Conservation (phyloP, 2,888 invertebrate genomes). For the Patella pellucida region DNA sequence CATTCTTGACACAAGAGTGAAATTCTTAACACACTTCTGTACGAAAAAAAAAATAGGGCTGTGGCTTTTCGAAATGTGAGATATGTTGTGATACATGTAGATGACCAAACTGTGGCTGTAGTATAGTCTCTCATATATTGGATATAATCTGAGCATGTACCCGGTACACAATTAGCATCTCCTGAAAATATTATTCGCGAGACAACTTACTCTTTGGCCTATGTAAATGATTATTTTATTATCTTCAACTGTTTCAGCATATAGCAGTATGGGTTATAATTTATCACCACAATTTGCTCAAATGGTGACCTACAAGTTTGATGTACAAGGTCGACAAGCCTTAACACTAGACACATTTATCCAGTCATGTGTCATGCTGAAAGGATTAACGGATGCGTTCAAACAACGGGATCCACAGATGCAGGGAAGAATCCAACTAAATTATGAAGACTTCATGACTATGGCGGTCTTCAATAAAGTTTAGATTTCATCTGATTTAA, state of each 20-base stretch:
- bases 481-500: slow-evolving; percentile 24
- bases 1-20: too few species aligned
- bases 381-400: slow-evolving; percentile 83
- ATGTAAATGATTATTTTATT: background rate
- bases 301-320: slow-evolving; percentile 81
- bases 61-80: too few species aligned
- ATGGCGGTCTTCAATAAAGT: slow-evolving; percentile 77
- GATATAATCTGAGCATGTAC: too few species aligned
- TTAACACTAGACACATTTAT: slow-evolving; percentile 88
- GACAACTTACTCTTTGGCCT: background rate
- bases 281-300: slow-evolving; percentile 84
- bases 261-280: slow-evolving; percentile 89
- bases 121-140: too few species aligned
- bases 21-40: too few species aligned
- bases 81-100: too few species aligned
- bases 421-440: slow-evolving; percentile 86
- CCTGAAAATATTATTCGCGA: background rate
- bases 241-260: slow-evolving; percentile 75
- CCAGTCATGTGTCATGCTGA: slow-evolving; percentile 88
- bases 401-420: slow-evolving; percentile 83
- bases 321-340: slow-evolving; percentile 77
- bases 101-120: too few species aligned
- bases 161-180: too few species aligned
- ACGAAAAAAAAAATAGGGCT: too few species aligned
- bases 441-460: slow-evolving; percentile 91